These are phyloP conservation scores for Ptychodera flava DNA, from an alignment of 35 echinoderm and acorn worm genomes.

Conservation along the genomic window DNA sequence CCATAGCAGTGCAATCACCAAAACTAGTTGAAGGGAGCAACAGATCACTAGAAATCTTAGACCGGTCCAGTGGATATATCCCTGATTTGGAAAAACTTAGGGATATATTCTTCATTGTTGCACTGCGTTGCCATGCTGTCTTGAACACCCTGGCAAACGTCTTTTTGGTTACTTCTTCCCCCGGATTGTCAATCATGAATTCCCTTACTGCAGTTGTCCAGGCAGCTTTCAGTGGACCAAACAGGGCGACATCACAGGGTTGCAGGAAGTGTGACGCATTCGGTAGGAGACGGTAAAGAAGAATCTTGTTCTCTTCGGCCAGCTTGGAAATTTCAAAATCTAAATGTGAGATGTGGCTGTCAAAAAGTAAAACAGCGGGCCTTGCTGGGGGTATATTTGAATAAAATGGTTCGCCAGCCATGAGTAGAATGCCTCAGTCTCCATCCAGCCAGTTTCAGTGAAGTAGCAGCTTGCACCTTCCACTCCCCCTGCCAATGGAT, in stretches of 20 bases:
- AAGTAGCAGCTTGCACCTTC: conserved; percentile 9
- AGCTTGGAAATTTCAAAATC: conserved; percentile 33
- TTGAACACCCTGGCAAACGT: conserved; percentile 33
- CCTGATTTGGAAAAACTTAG: conserved; percentile 22
- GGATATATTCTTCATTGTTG: conserved; percentile 7
- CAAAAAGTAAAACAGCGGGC: conserved; percentile 49
- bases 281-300: conserved; percentile 42
- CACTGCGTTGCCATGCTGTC: conserved; percentile 19
- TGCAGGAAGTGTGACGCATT: conserved; percentile 38
- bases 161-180: conserved; percentile 50
- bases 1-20: background rate
- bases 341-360: conserved; percentile 33
- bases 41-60: conserved; percentile 10
- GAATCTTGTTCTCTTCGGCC: conserved; percentile 18
- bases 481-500: conserved; percentile 38
- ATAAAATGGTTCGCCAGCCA: conserved; percentile 46
- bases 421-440: conserved; percentile 22
- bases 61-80: conserved; percentile 16
- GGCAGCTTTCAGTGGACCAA: conserved; percentile 10
- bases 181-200: conserved; percentile 23
- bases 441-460: conserved; percentile 31
- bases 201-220: conserved; percentile 15
- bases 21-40: conserved; percentile 23
- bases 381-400: conserved; percentile 3
- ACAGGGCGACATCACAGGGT: conserved; percentile 33